phyloP scores from a whole-genome alignment of 30 jellyfish, hydroid and myxozoan genomes.

The Hydractinia echinata region DNA sequence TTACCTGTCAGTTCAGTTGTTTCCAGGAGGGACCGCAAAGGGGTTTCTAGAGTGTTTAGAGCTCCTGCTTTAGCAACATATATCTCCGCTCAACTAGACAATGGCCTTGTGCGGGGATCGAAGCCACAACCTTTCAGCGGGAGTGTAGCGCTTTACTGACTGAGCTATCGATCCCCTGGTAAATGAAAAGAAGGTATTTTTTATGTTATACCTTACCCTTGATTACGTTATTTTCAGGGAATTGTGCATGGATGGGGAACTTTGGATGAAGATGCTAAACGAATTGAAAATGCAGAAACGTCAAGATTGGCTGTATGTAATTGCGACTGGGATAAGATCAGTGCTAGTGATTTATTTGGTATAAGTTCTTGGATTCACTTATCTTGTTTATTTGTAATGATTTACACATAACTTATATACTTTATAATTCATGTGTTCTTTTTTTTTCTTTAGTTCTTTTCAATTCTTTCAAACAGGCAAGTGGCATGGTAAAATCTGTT shows the following conservation, averaged over 20 bases:
- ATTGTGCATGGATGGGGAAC: conserved; percentile 89
- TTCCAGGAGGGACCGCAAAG: too few species aligned
- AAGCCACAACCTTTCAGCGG: too few species aligned
- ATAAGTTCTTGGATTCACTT: neutral
- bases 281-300: conserved; percentile 78
- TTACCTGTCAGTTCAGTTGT: too few species aligned
- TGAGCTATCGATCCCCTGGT: neutral
- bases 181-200: neutral
- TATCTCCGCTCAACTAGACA: too few species aligned
- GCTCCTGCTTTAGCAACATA: too few species aligned
- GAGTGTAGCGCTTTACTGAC: too few species aligned
- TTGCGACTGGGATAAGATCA: conserved; percentile 90
- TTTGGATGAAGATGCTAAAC: conserved; percentile 66
- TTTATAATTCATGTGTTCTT: neutral
- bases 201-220: too few species aligned
- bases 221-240: conserved; percentile 28
- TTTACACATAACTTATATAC: neutral
- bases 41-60: too few species aligned
- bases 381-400: neutral
- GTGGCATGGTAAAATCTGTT: conserved; percentile 52
- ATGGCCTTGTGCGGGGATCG: too few species aligned
- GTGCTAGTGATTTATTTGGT: conserved; percentile 84
- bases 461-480: conserved; percentile 53
- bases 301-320: conserved; percentile 92
- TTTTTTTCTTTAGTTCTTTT: conserved; percentile 51